Percentiles rank a stretch among this genome's conserved stretches.
phyloP scores from a whole-genome alignment of 2,113 vertebrate species.

The Pelvicachromis taeniatus region DNA sequence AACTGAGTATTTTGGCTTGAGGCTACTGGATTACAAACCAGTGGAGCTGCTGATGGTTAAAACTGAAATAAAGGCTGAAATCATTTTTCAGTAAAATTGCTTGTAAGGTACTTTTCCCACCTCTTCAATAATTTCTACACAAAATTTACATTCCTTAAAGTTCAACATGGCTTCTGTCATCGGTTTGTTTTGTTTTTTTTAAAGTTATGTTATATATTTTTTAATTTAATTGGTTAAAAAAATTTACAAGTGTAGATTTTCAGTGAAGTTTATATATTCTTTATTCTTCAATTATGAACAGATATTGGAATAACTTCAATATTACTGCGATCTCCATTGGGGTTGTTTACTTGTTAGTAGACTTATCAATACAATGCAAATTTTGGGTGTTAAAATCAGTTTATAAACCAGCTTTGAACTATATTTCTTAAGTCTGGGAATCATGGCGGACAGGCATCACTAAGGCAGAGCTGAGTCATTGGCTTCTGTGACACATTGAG shows the following conservation, averaged over 20 bases:
- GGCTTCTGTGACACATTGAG: not conserved
- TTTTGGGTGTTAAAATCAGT: not conserved
- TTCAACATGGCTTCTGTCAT: no score
- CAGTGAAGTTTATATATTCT: not conserved
- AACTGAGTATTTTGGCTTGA: not conserved
- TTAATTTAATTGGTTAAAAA: fast-evolving
- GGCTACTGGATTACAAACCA: not conserved
- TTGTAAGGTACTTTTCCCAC: no score
- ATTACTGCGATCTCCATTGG: not conserved
- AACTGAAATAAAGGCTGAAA: not conserved
- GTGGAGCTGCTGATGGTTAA: not conserved
- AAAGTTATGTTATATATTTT: not conserved
- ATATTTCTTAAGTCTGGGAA: not conserved
- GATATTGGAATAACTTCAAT: not conserved
- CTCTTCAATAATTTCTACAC: not conserved
- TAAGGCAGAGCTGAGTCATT: not conserved
- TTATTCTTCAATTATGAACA: not conserved
- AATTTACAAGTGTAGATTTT: not conserved
- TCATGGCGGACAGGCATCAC: not conserved
- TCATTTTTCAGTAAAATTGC: not conserved
- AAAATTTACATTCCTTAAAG: no score
- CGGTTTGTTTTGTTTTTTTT: no score
- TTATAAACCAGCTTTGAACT: not conserved
- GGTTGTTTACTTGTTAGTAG: not conserved
- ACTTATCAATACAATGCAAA: not conserved